Evolutionary conservation across 2,797 vertebrate species (phyloP).

Genomic region (Heterohyrax brucei): DNA sequence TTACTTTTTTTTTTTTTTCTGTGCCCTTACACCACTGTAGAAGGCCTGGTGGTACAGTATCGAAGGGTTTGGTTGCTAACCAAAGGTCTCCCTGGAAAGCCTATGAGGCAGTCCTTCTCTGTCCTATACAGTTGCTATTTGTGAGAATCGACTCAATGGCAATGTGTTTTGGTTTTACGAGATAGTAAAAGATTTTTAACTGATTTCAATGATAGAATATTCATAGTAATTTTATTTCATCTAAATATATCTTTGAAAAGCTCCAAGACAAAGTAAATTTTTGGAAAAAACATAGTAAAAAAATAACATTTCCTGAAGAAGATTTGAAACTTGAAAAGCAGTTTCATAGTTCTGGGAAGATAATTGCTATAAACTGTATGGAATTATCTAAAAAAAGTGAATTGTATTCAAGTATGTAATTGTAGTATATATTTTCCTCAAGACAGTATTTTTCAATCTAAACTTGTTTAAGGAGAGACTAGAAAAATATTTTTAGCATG

Average conservation of each 20-base stretch:
- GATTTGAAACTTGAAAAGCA: not conserved
- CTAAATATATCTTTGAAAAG: not conserved
- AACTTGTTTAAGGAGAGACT: not conserved
- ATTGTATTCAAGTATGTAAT: not conserved
- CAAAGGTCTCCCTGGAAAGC: too few species aligned
- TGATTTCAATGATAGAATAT: not conserved
- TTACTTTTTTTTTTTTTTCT: not conserved
- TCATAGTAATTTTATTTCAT: not conserved
- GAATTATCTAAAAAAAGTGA: slow-evolving; percentile 22
- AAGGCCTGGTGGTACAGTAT: too few species aligned
- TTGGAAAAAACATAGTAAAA: slow-evolving; percentile 1
- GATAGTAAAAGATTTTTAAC: slow-evolving; percentile 41
- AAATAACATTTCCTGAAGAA: not conserved
- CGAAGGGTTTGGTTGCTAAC: too few species aligned
- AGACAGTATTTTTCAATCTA: not conserved
- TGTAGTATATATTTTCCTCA: not conserved
- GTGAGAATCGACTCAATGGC: too few species aligned
- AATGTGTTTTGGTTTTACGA: too few species aligned
- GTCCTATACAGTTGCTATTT: too few species aligned
- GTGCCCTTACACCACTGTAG: too few species aligned
- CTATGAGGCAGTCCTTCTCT: too few species aligned
- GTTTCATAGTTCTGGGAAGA: slow-evolving; percentile 6
- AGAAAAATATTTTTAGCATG: not conserved
- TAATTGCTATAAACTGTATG: not conserved
- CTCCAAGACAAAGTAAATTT: slow-evolving; percentile 40